phyloP scores from a whole-genome alignment of 2,113 vertebrate species.

The Rattus rattus region DNA sequence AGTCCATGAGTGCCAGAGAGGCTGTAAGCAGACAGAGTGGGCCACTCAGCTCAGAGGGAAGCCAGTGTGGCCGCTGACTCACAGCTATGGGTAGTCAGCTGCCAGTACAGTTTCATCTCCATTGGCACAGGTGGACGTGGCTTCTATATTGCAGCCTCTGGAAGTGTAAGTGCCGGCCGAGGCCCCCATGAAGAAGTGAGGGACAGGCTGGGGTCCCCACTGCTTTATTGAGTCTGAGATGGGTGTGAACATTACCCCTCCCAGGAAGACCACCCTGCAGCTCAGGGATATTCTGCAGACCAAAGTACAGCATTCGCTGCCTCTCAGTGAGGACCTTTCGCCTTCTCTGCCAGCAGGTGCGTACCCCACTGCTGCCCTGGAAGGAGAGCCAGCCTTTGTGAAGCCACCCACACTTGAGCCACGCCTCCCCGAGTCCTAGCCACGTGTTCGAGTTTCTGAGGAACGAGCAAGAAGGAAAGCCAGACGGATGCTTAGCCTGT shows the following conservation, averaged over 20 bases:
- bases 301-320: rapidly evolving
- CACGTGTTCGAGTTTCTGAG: neutral
- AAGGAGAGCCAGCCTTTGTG: neutral
- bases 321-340: neutral
- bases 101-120: rapidly evolving
- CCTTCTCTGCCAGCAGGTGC: constrained; percentile 9
- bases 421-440: neutral
- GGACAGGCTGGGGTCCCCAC: neutral
- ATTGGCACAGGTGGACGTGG: neutral
- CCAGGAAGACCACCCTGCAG: rapidly evolving
- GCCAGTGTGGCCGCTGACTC: neutral
- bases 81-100: neutral
- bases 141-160: neutral
- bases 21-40: rapidly evolving
- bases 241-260: neutral
- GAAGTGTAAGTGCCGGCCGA: neutral
- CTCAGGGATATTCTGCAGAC: neutral
- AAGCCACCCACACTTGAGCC: neutral
- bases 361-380: neutral
- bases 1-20: neutral
- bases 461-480: neutral
- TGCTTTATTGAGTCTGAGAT: neutral
- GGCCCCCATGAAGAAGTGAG: neutral
- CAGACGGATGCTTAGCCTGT: neutral
- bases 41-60: neutral